Percentiles rank a stretch among this genome's conserved stretches.
Evolutionary conservation across 2,888 invertebrate genomes (phyloP).

Genomic region (Synergus laeviventris): DNA sequence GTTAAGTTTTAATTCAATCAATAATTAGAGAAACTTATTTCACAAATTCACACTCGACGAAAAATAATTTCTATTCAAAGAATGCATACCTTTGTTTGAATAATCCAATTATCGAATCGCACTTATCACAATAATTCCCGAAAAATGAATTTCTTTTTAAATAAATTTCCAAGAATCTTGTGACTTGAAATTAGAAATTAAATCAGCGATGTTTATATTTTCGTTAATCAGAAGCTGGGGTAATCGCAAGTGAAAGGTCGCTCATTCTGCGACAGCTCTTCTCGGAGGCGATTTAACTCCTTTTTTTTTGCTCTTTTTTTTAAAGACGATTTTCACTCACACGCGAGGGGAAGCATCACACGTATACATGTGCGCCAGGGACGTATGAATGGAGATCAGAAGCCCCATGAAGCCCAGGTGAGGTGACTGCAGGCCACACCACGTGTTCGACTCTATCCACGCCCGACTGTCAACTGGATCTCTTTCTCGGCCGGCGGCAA

Average conservation of each 20-base stretch:
- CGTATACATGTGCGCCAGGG: constrained; percentile 60
- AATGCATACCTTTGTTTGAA: constrained; percentile 24
- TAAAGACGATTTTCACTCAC: constrained; percentile 46
- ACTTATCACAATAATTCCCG: not conserved
- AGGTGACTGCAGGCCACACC: constrained; percentile 53
- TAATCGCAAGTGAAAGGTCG: constrained; percentile 39
- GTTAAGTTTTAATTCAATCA: not conserved
- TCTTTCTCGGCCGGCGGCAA: constrained; percentile 78
- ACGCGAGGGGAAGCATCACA: constrained; percentile 45
- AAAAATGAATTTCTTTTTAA: not conserved
- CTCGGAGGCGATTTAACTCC: constrained; percentile 23
- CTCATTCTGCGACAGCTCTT: constrained; percentile 38
- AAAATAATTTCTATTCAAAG: not conserved
- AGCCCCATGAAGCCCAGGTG: constrained; percentile 62
- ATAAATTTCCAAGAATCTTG: not conserved
- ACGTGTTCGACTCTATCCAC: constrained; percentile 64
- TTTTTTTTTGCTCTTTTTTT: constrained; percentile 21
- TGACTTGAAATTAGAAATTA: not conserved
- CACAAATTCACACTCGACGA: not conserved
- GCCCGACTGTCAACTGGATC: constrained; percentile 78
- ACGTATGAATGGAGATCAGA: constrained; percentile 52
- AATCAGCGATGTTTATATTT: not conserved
- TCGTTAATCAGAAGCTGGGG: constrained; percentile 6
- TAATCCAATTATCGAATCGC: constrained; percentile 4
- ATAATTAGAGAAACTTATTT: not conserved